Evolutionary conservation across 2,888 invertebrate species (phyloP), one percentile per base, ranked within the genome.

Genomic region (Stomorhina lunata): DNA sequence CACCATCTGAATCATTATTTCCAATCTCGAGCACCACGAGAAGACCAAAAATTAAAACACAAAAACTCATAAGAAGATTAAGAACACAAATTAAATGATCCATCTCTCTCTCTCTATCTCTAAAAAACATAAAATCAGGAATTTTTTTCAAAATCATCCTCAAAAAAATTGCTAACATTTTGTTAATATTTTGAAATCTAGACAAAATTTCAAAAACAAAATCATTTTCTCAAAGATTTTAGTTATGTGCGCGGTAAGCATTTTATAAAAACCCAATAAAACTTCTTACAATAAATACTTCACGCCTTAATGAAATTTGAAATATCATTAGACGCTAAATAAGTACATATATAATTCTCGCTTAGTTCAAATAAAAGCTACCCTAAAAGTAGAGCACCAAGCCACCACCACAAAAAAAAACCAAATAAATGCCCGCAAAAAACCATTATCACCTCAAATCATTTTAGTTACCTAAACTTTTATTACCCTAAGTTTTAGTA

Each of bases 1-100:
- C 57, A 78, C 79, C 81, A 81, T 84, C 79, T 29, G 75, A 55
- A 48, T 53, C 76, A 71, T 53, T 76, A 68, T 61, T 61, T 77
- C 45, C 48, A 71, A 55, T 55, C 15, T 68, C 81, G 37, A 81
- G 73, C 76, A 87, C 89, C 87, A 82, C 82, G 43, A 79, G 79
- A 82, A 82, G 79, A 71, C 82, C 82, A 82, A 89, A 89, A 88
- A 86, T 89, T 55, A 89, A 88, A 86, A 88, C 89, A 88, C 89
- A 89, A 86, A 89, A 89, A 88, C 87, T 89, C 61, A 89, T 89
- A 88, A 87, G 89, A 71, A 87, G 89, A 55, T 80, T 85, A 76
- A 84, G 85, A 84, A 89, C 89, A 86, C 88, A 89, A 87, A 88
- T 88, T 85, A 88, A 86, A 85, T 86, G 84, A 86, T 53, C 45